phyloP scores from a whole-genome alignment of 1,140 invertebrate species.

The Euura lappo region DNA sequence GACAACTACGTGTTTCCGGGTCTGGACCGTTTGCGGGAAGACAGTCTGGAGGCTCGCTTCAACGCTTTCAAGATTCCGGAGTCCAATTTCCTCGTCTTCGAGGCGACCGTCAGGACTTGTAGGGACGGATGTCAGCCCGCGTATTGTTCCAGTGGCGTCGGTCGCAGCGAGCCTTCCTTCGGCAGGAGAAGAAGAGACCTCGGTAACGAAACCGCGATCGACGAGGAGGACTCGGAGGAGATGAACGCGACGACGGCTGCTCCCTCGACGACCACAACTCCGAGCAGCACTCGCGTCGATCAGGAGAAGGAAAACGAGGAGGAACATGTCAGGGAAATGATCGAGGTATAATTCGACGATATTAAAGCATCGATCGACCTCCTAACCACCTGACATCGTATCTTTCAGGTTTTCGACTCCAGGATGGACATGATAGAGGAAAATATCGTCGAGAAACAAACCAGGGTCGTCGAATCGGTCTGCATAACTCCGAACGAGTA shows the following conservation, averaged over 20 bases:
- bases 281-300: slow-evolving; percentile 30
- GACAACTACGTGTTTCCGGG: slow-evolving; percentile 92
- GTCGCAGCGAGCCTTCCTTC: slow-evolving; percentile 81
- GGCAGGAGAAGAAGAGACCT: slow-evolving; percentile 72
- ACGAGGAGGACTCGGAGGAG: slow-evolving; percentile 28
- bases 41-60: slow-evolving; percentile 88
- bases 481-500: slow-evolving; percentile 79
- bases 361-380: neutral
- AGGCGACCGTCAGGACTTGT: slow-evolving; percentile 89
- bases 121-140: slow-evolving; percentile 88
- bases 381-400: slow-evolving; percentile 7
- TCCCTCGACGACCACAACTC: slow-evolving; percentile 12
- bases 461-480: slow-evolving; percentile 67
- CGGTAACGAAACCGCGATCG: slow-evolving; percentile 58
- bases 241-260: slow-evolving; percentile 23
- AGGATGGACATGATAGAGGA: slow-evolving; percentile 74
- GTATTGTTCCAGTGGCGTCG: slow-evolving; percentile 77
- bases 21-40: slow-evolving; percentile 82
- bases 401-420: slow-evolving; percentile 69
- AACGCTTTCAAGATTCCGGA: slow-evolving; percentile 95
- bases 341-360: slow-evolving; percentile 68
- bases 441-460: slow-evolving; percentile 63
- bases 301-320: slow-evolving; percentile 41
- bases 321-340: slow-evolving; percentile 86
- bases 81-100: slow-evolving; percentile 92